Conservation (phyloP, 2,113 vertebrate species). For the Gorsachius goisagi region DNA sequence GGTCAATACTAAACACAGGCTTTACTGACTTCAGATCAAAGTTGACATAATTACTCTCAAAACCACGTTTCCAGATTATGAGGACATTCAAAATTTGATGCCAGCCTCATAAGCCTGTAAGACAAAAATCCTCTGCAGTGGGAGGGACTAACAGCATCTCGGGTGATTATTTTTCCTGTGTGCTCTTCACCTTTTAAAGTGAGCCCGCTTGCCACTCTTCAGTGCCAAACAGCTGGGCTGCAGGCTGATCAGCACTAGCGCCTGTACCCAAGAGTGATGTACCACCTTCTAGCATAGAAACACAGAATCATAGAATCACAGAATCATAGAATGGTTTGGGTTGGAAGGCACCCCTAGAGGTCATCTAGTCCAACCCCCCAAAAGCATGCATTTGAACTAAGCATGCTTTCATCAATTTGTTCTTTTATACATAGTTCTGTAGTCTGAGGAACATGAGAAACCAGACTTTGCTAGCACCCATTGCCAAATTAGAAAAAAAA, state of each 20-base stretch:
- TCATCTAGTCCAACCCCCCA: no score
- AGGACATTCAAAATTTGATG: background rate
- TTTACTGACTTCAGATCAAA: background rate
- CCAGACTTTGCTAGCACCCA: background rate
- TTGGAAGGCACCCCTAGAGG: no score
- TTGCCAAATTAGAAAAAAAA: background rate
- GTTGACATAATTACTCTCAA: background rate
- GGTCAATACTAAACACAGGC: background rate
- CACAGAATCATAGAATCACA: no score
- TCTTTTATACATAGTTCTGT: background rate
- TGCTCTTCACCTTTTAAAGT: background rate
- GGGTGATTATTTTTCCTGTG: background rate
- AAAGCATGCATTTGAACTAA: background rate
- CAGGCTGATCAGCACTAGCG: background rate
- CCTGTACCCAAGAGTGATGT: background rate
- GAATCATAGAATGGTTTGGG: no score
- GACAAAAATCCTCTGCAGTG: background rate
- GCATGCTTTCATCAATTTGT: background rate
- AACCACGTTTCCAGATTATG: background rate
- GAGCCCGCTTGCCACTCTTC: background rate
- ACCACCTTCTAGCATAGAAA: background rate
- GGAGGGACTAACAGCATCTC: background rate
- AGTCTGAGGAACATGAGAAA: background rate
- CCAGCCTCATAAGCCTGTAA: background rate
- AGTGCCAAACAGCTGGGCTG: fast-evolving